A percentile compares a stretch with the other conserved stretches of the same genome.
Conservation (phyloP, 2,888 invertebrate species). For the Rotaria magnacalcarata region DNA sequence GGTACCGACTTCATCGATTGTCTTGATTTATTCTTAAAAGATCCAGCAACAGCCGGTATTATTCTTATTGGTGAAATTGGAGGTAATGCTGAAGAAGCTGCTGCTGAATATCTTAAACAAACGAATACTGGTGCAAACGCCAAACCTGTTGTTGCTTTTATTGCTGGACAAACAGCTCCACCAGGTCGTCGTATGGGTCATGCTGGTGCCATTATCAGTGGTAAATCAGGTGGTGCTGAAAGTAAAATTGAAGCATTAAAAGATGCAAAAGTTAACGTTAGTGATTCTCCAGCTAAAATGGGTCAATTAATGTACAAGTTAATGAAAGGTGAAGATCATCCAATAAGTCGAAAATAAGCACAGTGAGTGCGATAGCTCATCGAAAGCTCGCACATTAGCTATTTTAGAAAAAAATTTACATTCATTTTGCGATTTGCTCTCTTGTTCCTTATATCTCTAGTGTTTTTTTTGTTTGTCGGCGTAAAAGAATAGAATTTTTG, state of each 20-base stretch:
- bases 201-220: conserved; percentile 97
- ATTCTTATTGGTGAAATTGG: conserved; percentile 98
- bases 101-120: conserved; percentile 75
- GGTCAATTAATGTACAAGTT: conserved; percentile 72
- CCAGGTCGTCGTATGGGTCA: conserved; percentile 98
- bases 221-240: conserved; percentile 93
- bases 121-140: conserved; percentile 67
- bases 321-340: conserved; percentile 42
- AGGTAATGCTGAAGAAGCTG: conserved; percentile 91
- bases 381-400: neutral
- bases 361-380: conserved; percentile 2
- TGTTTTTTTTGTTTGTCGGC: conserved; percentile 1
- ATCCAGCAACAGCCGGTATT: conserved; percentile 79
- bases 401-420: conserved; percentile 20
- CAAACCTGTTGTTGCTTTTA: conserved; percentile 96
- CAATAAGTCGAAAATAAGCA: neutral
- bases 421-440: neutral
- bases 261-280: conserved; percentile 83
- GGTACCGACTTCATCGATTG: conserved; percentile 99
- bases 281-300: conserved; percentile 92
- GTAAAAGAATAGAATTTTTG: conserved; percentile 31
- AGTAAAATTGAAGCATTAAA: conserved; percentile 88
- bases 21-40: conserved; percentile 85
- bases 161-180: conserved; percentile 94
- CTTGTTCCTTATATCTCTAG: conserved; percentile 5